A percentile compares a stretch with the other conserved stretches of the same genome.
These are phyloP conservation scores for Glaucopsyche alexis DNA, from an alignment of 2,888 invertebrate genomes.

Conservation along the genomic window DNA sequence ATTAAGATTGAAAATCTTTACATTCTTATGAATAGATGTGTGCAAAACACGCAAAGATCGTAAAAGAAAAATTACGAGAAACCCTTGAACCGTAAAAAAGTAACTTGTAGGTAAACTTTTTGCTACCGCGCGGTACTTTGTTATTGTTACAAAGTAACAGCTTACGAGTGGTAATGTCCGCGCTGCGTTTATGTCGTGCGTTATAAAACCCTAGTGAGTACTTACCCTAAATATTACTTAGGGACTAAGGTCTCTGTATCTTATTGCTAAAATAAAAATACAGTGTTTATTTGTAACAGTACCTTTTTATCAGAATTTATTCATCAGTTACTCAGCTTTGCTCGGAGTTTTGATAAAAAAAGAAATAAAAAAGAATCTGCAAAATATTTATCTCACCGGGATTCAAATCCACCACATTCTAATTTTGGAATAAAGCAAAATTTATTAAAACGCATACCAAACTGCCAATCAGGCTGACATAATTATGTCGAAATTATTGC, in stretches of 20 bases:
- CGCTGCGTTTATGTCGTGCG: constrained; percentile 2
- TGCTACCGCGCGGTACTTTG: neutral
- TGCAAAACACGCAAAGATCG: neutral
- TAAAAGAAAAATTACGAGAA: neutral
- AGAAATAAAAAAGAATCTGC: too few relatives aligned
- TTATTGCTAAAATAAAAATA: neutral
- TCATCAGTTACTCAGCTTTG: too few relatives aligned
- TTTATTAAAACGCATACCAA: too few relatives aligned
- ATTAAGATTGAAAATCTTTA: too few relatives aligned
- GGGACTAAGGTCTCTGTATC: neutral
- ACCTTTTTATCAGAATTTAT: too few relatives aligned
- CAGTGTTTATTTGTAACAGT: neutral
- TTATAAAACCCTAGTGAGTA: neutral
- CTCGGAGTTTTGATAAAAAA: too few relatives aligned
- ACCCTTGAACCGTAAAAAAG: neutral
- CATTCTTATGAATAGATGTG: neutral
- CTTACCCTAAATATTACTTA: neutral
- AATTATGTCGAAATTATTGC: too few relatives aligned
- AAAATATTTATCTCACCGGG: too few relatives aligned
- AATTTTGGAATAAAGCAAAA: too few relatives aligned
- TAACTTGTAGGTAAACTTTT: constrained; percentile 1
- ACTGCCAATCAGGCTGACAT: too few relatives aligned
- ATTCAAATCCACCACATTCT: too few relatives aligned
- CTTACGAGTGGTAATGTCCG: neutral
- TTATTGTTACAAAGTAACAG: constrained; percentile 11